These are phyloP conservation scores for Calycopis cecrops DNA, from an alignment of 1,140 invertebrate genomes.

Conservation along the genomic window DNA sequence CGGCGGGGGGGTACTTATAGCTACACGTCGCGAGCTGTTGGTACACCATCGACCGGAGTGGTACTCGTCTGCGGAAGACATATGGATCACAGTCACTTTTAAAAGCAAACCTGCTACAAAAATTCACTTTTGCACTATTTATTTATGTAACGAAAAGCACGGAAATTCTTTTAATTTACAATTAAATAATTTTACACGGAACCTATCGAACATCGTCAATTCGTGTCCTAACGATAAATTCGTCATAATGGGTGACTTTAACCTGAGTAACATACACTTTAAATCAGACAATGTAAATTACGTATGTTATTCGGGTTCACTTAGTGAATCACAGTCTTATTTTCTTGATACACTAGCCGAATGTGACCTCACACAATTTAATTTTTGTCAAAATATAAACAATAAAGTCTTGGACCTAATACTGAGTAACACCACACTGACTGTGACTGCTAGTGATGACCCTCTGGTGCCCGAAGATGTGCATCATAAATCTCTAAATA, in stretches of 20 bases:
- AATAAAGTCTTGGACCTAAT: not conserved
- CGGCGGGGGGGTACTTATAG: conserved; percentile 25
- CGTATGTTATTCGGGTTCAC: not conserved
- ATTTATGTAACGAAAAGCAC: conserved; percentile 19
- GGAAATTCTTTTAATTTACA: conserved; percentile 11
- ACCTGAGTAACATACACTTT: conserved; percentile 1
- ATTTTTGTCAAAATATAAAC: not conserved
- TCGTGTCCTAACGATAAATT: not conserved
- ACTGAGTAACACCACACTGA: not conserved
- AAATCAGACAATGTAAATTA: not conserved
- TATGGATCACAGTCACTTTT: conserved; percentile 15
- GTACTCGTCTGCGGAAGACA: conserved; percentile 13
- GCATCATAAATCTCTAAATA: not conserved
- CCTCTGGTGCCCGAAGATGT: conserved; percentile 3
- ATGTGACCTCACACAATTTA: not conserved
- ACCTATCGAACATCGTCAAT: not conserved
- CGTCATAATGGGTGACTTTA: conserved; percentile 10
- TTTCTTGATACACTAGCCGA: not conserved
- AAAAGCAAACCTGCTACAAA: conserved; percentile 6
- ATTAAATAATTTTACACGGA: not conserved
- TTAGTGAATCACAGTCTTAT: not conserved
- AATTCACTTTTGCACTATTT: conserved; percentile 17
- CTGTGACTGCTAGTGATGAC: not conserved
- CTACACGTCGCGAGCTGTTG: not conserved
- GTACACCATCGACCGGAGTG: not conserved